These are phyloP conservation scores for Zaprionus tsacasi DNA, from an alignment of 1,140 invertebrate species.

Conservation along the genomic window DNA sequence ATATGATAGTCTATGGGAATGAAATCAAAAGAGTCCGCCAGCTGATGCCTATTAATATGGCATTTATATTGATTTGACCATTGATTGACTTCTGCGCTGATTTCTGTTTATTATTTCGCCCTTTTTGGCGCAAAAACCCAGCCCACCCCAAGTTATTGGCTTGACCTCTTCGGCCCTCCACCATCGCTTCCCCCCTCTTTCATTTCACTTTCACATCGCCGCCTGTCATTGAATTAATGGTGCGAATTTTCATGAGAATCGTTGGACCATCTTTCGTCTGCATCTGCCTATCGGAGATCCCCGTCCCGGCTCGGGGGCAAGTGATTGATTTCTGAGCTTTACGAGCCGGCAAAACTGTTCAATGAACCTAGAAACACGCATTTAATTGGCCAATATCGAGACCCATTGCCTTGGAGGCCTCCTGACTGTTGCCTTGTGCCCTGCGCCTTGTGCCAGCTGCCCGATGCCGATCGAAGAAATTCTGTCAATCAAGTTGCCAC, in stretches of 20 bases:
- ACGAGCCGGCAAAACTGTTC: conserved; percentile 61
- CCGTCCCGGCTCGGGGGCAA: background rate
- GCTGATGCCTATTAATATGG: conserved; percentile 62
- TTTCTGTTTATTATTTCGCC: conserved; percentile 75
- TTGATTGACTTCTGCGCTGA: conserved; percentile 76
- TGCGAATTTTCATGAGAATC: conserved; percentile 78
- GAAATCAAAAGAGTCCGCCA: background rate
- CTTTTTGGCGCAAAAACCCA: conserved; percentile 50
- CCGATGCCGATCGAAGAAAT: conserved; percentile 42
- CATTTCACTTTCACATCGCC: conserved; percentile 3
- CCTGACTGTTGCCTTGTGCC: conserved; percentile 14
- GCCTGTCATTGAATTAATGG: conserved; percentile 77
- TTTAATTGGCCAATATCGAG: conserved; percentile 61
- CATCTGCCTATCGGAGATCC: conserved; percentile 13
- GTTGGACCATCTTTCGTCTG: conserved; percentile 23
- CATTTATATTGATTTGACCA: conserved; percentile 80
- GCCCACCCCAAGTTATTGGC: conserved; percentile 34
- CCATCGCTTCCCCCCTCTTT: background rate
- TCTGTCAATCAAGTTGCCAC: conserved; percentile 70
- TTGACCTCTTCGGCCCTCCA: conserved; percentile 14
- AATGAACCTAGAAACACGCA: conserved; percentile 76
- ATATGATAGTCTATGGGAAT: background rate
- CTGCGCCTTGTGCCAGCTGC: background rate
- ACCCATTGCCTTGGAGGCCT: background rate
- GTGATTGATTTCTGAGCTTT: conserved; percentile 66